Conservation (phyloP, 2,113 vertebrate genomes). For the Thryonomys swinderianus region DNA sequence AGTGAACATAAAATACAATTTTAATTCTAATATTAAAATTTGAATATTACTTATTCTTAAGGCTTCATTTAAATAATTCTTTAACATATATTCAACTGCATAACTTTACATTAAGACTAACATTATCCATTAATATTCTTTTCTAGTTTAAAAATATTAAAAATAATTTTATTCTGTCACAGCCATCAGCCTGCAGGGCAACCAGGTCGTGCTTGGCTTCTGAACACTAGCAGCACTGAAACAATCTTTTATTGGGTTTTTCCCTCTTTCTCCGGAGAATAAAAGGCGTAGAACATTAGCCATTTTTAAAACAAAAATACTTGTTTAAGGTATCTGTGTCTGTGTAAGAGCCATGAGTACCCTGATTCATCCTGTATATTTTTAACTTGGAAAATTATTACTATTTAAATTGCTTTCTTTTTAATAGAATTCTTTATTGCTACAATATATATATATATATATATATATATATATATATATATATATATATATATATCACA, state of each 20-base stretch:
- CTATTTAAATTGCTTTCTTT: no score
- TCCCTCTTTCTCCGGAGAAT: background rate
- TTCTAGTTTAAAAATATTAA: background rate
- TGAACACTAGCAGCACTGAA: background rate
- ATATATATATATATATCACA: no score
- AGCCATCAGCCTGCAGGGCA: background rate
- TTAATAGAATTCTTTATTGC: no score
- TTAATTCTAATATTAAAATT: background rate
- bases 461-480: no score
- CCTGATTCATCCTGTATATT: background rate
- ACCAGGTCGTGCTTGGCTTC: background rate
- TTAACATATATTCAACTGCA: constrained; percentile 5
- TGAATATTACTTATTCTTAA: background rate
- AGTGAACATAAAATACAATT: background rate
- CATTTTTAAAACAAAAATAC: background rate
- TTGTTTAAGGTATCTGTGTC: background rate
- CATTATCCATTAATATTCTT: background rate
- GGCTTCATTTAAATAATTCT: background rate
- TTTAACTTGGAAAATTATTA: constrained; percentile 31
- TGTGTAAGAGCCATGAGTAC: background rate
- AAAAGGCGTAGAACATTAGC: background rate
- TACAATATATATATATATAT: no score
- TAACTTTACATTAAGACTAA: background rate
- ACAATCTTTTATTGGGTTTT: background rate
- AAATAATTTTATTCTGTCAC: background rate